phyloP scores from a whole-genome alignment of 2,797 vertebrate species.

The Helicolenus hilgendorfi region DNA sequence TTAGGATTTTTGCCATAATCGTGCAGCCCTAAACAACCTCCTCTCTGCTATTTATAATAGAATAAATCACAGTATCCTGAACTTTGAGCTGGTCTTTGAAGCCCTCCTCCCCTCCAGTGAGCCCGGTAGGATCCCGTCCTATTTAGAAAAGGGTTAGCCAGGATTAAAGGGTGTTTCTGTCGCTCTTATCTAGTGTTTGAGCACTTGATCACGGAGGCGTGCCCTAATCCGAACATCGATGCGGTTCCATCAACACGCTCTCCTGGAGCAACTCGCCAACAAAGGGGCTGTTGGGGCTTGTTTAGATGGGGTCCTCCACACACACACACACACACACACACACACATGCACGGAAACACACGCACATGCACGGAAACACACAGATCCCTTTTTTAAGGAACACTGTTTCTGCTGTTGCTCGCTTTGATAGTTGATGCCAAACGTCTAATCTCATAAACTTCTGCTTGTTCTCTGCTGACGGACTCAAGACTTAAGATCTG shows the following conservation, averaged over 20 bases:
- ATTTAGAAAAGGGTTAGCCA: constrained; percentile 92
- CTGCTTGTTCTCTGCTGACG: constrained; percentile 77
- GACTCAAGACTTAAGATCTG: constrained; percentile 66
- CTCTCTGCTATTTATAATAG: neutral
- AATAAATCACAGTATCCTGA: neutral
- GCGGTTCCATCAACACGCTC: constrained; percentile 93
- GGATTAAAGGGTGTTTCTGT: constrained; percentile 96
- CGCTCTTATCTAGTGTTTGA: constrained; percentile 97
- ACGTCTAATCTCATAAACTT: constrained; percentile 95
- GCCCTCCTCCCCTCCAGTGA: constrained; percentile 59
- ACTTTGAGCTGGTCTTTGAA: constrained; percentile 29
- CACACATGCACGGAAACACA: constrained; percentile 24
- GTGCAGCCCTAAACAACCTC: neutral
- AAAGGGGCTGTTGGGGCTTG: constrained; percentile 89
- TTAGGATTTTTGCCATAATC: neutral
- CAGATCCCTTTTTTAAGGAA: constrained; percentile 65
- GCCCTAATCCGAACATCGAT: constrained; percentile 98
- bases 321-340: constrained; percentile 9
- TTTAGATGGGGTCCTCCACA: constrained; percentile 87
- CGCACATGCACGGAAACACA: constrained; percentile 20
- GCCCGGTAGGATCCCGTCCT: constrained; percentile 69
- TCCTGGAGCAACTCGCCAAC: constrained; percentile 92
- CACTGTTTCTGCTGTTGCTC: constrained; percentile 84
- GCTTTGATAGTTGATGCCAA: constrained; percentile 96
- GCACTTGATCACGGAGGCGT: constrained; percentile 97